Percentiles rank a stretch among this genome's conserved stretches.
Evolutionary conservation across 1,140 invertebrate genomes (phyloP).

Genomic region (Sarcophaga peregrina): DNA sequence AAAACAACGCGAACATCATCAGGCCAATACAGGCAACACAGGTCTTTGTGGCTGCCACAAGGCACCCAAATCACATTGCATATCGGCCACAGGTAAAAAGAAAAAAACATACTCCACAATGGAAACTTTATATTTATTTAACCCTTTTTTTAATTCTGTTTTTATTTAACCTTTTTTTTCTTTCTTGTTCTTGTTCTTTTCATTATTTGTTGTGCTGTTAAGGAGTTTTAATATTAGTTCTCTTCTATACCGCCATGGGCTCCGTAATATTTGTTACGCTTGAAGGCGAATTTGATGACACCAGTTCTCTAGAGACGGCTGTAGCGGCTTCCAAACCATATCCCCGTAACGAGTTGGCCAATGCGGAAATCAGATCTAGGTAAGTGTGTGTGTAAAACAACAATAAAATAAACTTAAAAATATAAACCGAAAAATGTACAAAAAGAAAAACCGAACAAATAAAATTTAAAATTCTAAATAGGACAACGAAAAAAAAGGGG

Average conservation of each 20-base stretch:
- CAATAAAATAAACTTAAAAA: not conserved
- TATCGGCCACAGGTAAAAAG: conserved; percentile 64
- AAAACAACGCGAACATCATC: conserved; percentile 48
- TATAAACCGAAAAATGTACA: too few relatives aligned
- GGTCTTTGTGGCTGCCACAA: conserved; percentile 61
- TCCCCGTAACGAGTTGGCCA: conserved; percentile 67
- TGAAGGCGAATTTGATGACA: conserved; percentile 74
- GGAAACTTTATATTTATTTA: not conserved
- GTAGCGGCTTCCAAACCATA: conserved; percentile 73
- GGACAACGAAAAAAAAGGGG: too few relatives aligned
- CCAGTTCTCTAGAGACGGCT: conserved; percentile 67
- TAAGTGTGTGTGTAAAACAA: conserved; percentile 46
- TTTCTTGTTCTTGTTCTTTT: conserved; percentile 18
- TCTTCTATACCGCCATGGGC: conserved; percentile 90
- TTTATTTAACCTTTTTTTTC: conserved; percentile 19
- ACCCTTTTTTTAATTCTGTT: conserved; percentile 3
- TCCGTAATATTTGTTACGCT: conserved; percentile 92
- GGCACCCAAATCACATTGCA: conserved; percentile 66
- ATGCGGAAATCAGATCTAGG: conserved; percentile 68
- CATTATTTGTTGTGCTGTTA: not conserved
- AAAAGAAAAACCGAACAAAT: too few relatives aligned
- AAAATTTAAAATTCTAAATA: too few relatives aligned
- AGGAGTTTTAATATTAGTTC: conserved; percentile 86
- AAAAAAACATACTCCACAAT: not conserved
- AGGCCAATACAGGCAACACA: conserved; percentile 33